Base-by-base conservation (phyloP, 1,140 invertebrate species). In the Aphidius ervi region DNA sequence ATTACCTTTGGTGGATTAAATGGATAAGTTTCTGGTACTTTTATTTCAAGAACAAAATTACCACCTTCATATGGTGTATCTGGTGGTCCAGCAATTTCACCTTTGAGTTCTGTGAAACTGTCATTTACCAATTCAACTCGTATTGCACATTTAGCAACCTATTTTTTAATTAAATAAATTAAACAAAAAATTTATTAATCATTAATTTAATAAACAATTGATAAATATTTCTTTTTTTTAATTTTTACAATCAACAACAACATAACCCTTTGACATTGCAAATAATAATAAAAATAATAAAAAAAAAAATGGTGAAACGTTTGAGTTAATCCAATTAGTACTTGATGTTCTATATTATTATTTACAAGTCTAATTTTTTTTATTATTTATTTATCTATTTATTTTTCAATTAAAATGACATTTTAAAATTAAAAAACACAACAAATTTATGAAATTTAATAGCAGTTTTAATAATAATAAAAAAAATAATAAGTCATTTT, bases 11-110 rank as follows among this genome's bases (percentile, higher is more conserved):
- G 97, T 66, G 97, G 97, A 85, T 97, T 97, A 79, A 99, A 99
- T 52, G 97, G 97, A 85, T 99, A 99, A 39, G 96, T 97, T 82
- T 98, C 95, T 68, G 97, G 97, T 67, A 99, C 94, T 85, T 94
- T 94, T 64, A 99, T 99, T 81, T 99, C 95, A 61, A 99, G 82
- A 65, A 91, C 77, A 81, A 95, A 99, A 68, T 84, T 92, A 37
- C 95, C 97, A 54, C 94, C 95, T 81, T 98, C 94, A 75, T 98
- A 99, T 6, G 96, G 95, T 31, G 95, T 98, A 71, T 98, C 96
- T 40, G 95, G 93, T 23, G 97, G 96, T 0, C 92, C 93, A 46
- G 89, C 87, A 61, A 96, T 96, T 81, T 95, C 89, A 48, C 96
- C 96, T 75, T 87, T 87, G 23, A 99, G 78, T 77, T 98, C 92